Conservation (phyloP, 1,140 invertebrate species). For the Chlorops oryzae region DNA sequence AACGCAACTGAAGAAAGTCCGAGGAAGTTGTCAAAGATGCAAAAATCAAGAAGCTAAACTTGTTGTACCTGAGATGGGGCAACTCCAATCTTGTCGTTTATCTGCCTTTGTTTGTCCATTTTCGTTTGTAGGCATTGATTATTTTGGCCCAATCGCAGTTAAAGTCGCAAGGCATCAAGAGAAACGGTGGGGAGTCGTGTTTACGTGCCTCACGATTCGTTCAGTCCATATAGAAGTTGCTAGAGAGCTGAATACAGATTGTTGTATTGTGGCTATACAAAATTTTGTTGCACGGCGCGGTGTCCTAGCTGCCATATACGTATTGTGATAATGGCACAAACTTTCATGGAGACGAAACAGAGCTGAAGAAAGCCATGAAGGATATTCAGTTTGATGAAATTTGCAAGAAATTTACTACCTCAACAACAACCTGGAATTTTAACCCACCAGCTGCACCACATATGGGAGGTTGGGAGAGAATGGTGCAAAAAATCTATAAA, state of each 20-base stretch:
- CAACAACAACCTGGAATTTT: neutral
- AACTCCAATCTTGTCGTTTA: neutral
- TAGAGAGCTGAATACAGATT: too few relatives aligned
- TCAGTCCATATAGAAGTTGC: conserved; percentile 19
- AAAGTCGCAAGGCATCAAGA: conserved; percentile 12
- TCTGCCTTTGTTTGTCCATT: neutral
- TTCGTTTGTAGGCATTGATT: neutral
- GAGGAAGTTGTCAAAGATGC: neutral
- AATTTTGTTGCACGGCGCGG: too few relatives aligned
- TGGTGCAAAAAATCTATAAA: neutral
- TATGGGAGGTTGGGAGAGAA: neutral
- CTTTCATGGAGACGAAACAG: too few relatives aligned
- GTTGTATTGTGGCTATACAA: too few relatives aligned
- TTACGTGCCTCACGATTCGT: too few relatives aligned
- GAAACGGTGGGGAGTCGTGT: conserved; percentile 19
- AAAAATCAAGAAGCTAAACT: conserved; percentile 4
- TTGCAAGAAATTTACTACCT: neutral
- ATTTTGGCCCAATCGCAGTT: conserved; percentile 11
- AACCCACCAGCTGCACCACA: conserved; percentile 3
- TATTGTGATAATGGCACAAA: too few relatives aligned
- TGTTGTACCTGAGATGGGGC: neutral
- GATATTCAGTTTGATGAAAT: neutral
- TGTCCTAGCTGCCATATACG: too few relatives aligned
- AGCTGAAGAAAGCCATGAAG: neutral
- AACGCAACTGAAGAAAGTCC: neutral